Conservation (phyloP, 2,888 invertebrate genomes). For the Clistopyga incitator region DNA sequence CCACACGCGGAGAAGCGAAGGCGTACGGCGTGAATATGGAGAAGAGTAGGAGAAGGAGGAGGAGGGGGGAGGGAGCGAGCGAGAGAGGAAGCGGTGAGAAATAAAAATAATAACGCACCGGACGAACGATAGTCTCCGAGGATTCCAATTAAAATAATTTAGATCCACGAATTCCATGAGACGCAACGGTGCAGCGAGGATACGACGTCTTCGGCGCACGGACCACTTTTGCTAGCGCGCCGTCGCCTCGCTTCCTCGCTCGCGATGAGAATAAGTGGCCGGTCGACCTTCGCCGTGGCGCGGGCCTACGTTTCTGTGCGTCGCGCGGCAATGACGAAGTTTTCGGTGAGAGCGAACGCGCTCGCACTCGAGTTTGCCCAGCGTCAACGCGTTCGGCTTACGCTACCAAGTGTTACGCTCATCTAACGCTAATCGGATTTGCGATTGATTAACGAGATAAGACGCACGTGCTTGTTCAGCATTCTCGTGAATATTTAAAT, state of each 20-base stretch:
- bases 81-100: not conserved
- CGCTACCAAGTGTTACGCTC: not conserved
- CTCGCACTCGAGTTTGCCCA: not conserved
- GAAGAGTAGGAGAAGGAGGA: too few relatives aligned
- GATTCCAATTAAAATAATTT: conserved; percentile 59
- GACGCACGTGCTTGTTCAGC: too few relatives aligned
- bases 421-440: not conserved
- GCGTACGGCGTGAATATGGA: not conserved
- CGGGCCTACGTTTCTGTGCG: conserved; percentile 9
- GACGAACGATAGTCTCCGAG: conserved; percentile 31
- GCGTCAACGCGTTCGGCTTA: not conserved
- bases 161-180: conserved; percentile 53
- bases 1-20: not conserved
- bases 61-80: too few relatives aligned
- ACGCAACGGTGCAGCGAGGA: conserved; percentile 24
- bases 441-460: not conserved
- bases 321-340: conserved; percentile 19
- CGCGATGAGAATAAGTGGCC: conserved; percentile 62
- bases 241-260: not conserved
- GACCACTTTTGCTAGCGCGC: conserved; percentile 45
- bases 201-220: conserved; percentile 33
- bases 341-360: conserved; percentile 10
- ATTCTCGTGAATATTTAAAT: too few relatives aligned
- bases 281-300: conserved; percentile 60
- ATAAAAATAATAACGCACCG: conserved; percentile 14